Conservation (phyloP, 2,113 vertebrate species). For the Otis tarda region DNA sequence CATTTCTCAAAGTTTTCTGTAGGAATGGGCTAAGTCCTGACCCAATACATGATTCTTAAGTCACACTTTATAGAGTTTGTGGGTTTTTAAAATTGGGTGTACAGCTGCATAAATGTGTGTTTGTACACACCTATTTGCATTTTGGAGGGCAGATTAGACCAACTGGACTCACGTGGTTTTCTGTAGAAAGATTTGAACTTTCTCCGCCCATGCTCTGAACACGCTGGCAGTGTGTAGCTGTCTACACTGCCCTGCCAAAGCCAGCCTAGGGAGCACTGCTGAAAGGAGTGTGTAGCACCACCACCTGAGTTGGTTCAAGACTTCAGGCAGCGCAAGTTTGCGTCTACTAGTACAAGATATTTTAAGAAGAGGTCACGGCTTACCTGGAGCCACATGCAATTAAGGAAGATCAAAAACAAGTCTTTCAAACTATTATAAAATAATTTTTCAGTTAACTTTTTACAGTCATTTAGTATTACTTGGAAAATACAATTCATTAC, state of each 20-base stretch:
- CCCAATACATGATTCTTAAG: neutral
- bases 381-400: neutral
- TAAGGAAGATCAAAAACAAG: neutral
- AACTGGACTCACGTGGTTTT: neutral
- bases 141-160: neutral
- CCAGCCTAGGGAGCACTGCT: neutral
- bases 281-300: neutral
- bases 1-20: neutral
- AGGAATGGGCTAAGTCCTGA: neutral
- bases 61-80: neutral
- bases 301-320: neutral
- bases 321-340: neutral
- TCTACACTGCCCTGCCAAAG: neutral
- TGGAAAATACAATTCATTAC: neutral
- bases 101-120: neutral
- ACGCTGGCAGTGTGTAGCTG: neutral
- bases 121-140: neutral
- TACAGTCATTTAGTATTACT: neutral
- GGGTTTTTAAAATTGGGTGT: neutral
- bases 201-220: accelerated
- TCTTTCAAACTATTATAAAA: neutral
- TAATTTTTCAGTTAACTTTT: neutral
- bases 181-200: neutral
- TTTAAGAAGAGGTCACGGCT: neutral
- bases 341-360: neutral